A percentile compares a stretch with the other conserved stretches of the same genome.
Evolutionary conservation across 2,888 invertebrate genomes (phyloP).

Genomic region (Acanthococcus lagerstroemiae): DNA sequence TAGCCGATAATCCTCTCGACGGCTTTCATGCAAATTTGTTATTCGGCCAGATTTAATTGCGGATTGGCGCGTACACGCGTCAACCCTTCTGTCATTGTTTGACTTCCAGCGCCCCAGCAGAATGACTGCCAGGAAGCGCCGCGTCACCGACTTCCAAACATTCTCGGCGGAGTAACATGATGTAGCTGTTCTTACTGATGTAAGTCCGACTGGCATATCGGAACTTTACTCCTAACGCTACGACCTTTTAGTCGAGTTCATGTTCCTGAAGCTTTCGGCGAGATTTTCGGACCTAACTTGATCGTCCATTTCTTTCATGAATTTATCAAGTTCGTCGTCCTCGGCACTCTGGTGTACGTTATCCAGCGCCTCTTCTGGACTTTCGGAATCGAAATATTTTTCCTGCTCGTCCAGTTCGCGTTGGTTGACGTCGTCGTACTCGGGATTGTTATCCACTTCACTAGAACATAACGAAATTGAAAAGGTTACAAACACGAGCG

Average conservation of each 20-base stretch:
- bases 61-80: no score
- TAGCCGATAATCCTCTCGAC: no score
- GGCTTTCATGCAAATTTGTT: no score
- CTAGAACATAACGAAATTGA: slow-evolving; percentile 41
- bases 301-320: slow-evolving; percentile 16
- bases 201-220: no score
- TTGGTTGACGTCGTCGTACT: slow-evolving; percentile 64
- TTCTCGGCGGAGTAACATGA: no score
- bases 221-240: no score
- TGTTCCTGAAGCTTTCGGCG: background rate
- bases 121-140: no score
- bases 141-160: no score
- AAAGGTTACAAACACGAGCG: background rate
- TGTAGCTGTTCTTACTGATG: no score
- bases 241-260: background rate
- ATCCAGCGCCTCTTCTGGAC: slow-evolving; percentile 47
- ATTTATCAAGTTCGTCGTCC: slow-evolving; percentile 31
- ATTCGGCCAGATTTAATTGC: no score
- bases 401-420: slow-evolving; percentile 75
- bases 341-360: slow-evolving; percentile 34
- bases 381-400: slow-evolving; percentile 79
- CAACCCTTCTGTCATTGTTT: no score
- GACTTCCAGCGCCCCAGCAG: no score
- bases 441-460: slow-evolving; percentile 66
- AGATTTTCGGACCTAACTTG: slow-evolving; percentile 18